Percentiles rank a stretch among this genome's conserved stretches.
Evolutionary conservation across 2,113 vertebrate genomes (phyloP).

Genomic region (Helogale parvula): DNA sequence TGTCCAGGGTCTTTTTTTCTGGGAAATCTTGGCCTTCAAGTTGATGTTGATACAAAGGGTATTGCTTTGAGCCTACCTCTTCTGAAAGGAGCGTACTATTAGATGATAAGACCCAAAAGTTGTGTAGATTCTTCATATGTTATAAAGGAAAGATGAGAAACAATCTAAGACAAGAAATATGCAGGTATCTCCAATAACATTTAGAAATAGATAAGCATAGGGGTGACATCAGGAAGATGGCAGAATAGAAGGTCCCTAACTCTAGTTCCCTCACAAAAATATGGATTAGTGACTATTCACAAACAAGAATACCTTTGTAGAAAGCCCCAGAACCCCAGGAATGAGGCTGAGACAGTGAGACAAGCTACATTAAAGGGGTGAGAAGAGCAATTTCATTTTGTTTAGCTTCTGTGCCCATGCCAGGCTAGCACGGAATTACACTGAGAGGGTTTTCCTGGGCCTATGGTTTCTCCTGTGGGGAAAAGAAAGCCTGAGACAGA

Average conservation of each 20-base stretch:
- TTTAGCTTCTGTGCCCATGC: rapidly evolving
- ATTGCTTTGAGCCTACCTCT: not conserved
- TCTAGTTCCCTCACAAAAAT: not conserved
- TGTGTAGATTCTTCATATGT: not conserved
- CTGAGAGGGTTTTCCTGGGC: not conserved
- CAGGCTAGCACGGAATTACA: not conserved
- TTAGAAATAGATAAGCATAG: not conserved
- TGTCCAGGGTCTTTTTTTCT: not conserved
- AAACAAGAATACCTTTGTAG: not conserved
- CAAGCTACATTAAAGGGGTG: not conserved
- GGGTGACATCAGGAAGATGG: not conserved
- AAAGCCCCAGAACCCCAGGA: not conserved
- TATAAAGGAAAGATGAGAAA: not conserved
- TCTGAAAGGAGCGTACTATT: not conserved
- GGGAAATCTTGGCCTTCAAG: not conserved
- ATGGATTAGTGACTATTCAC: not conserved
- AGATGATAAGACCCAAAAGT: not conserved
- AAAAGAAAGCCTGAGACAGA: not conserved
- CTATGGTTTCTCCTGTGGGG: not conserved
- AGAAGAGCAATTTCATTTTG: not conserved
- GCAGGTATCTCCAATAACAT: not conserved
- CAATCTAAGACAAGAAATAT: not conserved
- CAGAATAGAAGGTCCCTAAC: not conserved
- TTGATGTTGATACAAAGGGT: not conserved
- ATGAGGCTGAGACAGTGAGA: not conserved